Evolutionary conservation across 2,113 vertebrate genomes (phyloP).

Genomic region (Ramphastos sulfuratus): DNA sequence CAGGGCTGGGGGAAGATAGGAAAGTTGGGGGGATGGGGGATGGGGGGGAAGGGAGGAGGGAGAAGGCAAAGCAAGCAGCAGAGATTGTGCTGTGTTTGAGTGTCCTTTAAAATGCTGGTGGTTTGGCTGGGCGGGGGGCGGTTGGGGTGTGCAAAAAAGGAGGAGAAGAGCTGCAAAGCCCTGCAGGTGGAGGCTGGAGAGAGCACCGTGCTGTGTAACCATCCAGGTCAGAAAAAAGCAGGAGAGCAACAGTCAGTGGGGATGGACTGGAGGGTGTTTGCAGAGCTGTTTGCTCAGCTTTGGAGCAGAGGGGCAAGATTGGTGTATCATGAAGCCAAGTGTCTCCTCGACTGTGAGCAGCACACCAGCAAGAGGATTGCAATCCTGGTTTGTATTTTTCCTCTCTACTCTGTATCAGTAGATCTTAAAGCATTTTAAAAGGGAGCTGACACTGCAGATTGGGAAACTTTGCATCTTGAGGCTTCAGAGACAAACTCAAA

Average conservation of each 20-base stretch:
- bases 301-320: background rate
- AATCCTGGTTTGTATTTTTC: background rate
- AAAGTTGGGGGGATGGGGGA: background rate
- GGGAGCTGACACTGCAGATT: background rate
- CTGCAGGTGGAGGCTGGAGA: background rate
- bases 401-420: background rate
- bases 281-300: background rate
- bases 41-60: background rate
- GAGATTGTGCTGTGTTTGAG: background rate
- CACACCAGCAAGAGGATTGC: background rate
- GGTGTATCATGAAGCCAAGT: background rate
- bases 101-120: constrained; percentile 1
- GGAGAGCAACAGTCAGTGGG: background rate
- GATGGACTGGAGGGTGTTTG: background rate
- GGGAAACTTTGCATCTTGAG: background rate
- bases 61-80: background rate
- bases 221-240: background rate
- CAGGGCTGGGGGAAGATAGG: constrained; percentile 7
- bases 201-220: background rate
- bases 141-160: too few species aligned
- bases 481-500: background rate
- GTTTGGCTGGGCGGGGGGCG: background rate
- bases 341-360: background rate
- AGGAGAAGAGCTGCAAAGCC: background rate
- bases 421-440: background rate